These are phyloP conservation scores for Nephrocerus scutellatus DNA, from an alignment of 2,888 invertebrate genomes.

Conservation along the genomic window DNA sequence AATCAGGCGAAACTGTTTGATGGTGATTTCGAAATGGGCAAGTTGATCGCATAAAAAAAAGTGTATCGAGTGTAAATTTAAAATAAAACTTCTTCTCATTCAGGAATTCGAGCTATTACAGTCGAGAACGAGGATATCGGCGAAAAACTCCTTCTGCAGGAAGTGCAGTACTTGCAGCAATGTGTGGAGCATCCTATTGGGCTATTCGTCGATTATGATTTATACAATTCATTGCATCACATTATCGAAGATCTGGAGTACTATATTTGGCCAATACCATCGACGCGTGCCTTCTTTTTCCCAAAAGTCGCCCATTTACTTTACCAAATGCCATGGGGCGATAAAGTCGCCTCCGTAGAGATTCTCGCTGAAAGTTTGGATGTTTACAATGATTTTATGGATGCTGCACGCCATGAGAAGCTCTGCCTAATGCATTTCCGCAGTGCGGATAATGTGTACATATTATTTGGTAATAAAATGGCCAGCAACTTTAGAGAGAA, in stretches of 20 bases:
- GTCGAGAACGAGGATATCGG: constrained; percentile 32
- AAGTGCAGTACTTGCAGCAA: constrained; percentile 43
- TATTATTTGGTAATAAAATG: constrained; percentile 42
- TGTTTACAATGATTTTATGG: constrained; percentile 45
- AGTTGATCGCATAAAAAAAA: too few relatives aligned
- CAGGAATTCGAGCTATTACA: constrained; percentile 41
- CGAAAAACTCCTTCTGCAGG: constrained; percentile 42
- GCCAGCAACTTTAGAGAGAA: constrained; percentile 41
- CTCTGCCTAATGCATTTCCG: constrained; percentile 46
- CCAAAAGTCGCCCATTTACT: constrained; percentile 43
- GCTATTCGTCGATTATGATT: constrained; percentile 40
- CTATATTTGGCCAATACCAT: constrained; percentile 45
- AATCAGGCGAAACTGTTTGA: constrained; percentile 41
- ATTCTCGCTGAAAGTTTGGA: constrained; percentile 40
- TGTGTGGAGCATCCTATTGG: constrained; percentile 43
- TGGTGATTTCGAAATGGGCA: constrained; percentile 44
- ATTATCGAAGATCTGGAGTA: constrained; percentile 42
- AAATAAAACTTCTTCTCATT: background rate
- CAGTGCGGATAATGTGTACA: constrained; percentile 41
- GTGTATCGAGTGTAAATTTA: background rate
- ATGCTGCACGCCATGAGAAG: constrained; percentile 39
- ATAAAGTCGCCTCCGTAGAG: constrained; percentile 45
- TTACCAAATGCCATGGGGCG: constrained; percentile 46
- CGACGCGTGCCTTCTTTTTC: constrained; percentile 34
- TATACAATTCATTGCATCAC: constrained; percentile 34